These are phyloP conservation scores for Mactra quadrangularis DNA, from an alignment of 1,140 invertebrate genomes.

Conservation along the genomic window DNA sequence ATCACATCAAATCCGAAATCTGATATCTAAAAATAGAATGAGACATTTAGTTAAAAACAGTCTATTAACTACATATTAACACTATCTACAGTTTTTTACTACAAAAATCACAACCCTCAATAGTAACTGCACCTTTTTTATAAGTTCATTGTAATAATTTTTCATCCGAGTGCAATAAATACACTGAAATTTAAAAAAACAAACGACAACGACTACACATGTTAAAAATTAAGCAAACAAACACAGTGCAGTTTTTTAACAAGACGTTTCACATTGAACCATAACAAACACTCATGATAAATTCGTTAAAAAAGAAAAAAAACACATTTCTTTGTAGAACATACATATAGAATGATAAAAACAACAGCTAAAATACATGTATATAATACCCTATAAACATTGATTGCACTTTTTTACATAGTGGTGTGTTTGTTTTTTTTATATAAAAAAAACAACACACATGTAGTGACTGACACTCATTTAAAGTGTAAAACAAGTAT, in stretches of 20 bases:
- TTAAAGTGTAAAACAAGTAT: too few relatives aligned
- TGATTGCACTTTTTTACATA: slow-evolving; percentile 44
- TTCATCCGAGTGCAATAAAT: neutral
- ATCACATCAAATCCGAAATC: slow-evolving; percentile 38
- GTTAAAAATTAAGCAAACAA: too few relatives aligned
- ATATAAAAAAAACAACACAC: too few relatives aligned
- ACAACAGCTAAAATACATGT: slow-evolving; percentile 14
- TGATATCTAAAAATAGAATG: slow-evolving; percentile 57
- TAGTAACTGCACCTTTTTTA: slow-evolving; percentile 46
- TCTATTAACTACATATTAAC: slow-evolving; percentile 36
- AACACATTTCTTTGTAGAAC: too few relatives aligned
- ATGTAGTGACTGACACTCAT: too few relatives aligned
- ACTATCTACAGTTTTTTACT: slow-evolving; percentile 32
- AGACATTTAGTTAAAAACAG: slow-evolving; percentile 44
- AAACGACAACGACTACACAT: too few relatives aligned
- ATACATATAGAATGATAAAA: slow-evolving; percentile 22
- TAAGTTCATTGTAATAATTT: slow-evolving; percentile 31
- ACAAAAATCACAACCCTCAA: slow-evolving; percentile 41
- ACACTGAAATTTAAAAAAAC: too few relatives aligned
- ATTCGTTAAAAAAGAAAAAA: too few relatives aligned
- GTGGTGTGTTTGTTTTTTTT: too few relatives aligned
- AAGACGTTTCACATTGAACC: too few relatives aligned
- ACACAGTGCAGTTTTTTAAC: too few relatives aligned
- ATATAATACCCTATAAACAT: slow-evolving; percentile 10
- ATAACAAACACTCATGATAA: too few relatives aligned